Percentiles rank a stretch among this genome's conserved stretches.
Evolutionary conservation across 2,888 invertebrate species (phyloP).

Genomic region (Coelopa pilipes): DNA sequence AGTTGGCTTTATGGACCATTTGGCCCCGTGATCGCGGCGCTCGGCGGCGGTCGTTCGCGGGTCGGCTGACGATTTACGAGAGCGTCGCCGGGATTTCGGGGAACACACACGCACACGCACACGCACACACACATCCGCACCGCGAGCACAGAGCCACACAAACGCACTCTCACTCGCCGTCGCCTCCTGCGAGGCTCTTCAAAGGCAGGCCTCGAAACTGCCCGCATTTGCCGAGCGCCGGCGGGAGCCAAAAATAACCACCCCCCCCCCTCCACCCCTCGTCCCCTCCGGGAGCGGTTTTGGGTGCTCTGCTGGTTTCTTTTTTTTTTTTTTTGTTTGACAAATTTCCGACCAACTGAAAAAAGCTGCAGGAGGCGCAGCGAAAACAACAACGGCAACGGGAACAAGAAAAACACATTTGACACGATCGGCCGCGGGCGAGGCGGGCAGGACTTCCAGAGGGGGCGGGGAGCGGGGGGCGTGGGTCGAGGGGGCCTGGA

Average conservation of each 20-base stretch:
- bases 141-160: background rate
- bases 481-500: too few species aligned
- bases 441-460: background rate
- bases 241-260: background rate
- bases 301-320: too few species aligned
- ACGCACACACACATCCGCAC: slow-evolving; percentile 2
- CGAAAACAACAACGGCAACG: slow-evolving; percentile 8
- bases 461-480: too few species aligned
- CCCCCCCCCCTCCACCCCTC: too few species aligned
- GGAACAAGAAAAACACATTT: slow-evolving; percentile 14
- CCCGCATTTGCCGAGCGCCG: background rate
- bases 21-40: slow-evolving; percentile 18
- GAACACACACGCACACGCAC: too few species aligned
- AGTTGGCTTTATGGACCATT: slow-evolving; percentile 36
- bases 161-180: background rate
- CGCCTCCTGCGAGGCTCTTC: too few species aligned
- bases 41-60: background rate
- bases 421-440: slow-evolving; percentile 12
- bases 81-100: background rate
- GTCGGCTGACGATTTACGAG: slow-evolving; percentile 17
- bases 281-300: too few species aligned
- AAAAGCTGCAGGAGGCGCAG: background rate
- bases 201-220: background rate
- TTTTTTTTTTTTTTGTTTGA: too few species aligned
- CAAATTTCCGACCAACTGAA: slow-evolving; percentile 21